Evolutionary conservation across 1,140 invertebrate genomes (phyloP), one percentile per base, ranked within the genome.

Genomic region (Drosophila littoralis): DNA sequence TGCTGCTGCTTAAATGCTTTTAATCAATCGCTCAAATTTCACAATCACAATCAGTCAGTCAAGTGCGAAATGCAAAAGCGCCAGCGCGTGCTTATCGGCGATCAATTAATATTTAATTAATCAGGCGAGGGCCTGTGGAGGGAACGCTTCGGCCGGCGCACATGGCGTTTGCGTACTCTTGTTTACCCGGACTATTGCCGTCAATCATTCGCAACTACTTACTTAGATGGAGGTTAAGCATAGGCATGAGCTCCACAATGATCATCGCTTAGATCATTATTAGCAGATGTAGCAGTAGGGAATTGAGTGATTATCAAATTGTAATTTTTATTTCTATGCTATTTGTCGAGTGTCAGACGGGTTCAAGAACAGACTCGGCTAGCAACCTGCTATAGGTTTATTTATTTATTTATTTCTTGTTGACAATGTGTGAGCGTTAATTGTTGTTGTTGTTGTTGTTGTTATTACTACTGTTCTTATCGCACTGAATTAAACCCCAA

Each of bases 61-160:
- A 58, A 70, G 66, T 75, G 72, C 72, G 51, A 75, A 75, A 64
- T 58, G 57, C 33, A 81, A 75, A 74, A 77, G 79, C 61, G 78
- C 43, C 64, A 67, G 51, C 61, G 71, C 79, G 48, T 64, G 75
- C 81, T 85, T 91, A 91, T 91, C 89, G 76, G 46, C 69, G 65
- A 75, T 69, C 89, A 91, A 91, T 91, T 91, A 91, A 91, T 91
- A 86, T 91, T 91, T 91, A 91, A 91, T 91, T 91, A 91, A 91
- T 77, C 80, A 81, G 84, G 48, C 74, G 55, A 60, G 55, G 54
- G 67, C 45, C 33, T 10, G 61, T 35, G 36, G 63, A 48, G 50
- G 60, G 43, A 15, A 6, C 10, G 45, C 7, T 48, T 10, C 17
- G 1, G 40, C 13, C 42, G 64, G 46, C 76, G 48, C 79, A 82